Conservation (phyloP, 2,113 vertebrate species). For the Pycnonotus jocosus region DNA sequence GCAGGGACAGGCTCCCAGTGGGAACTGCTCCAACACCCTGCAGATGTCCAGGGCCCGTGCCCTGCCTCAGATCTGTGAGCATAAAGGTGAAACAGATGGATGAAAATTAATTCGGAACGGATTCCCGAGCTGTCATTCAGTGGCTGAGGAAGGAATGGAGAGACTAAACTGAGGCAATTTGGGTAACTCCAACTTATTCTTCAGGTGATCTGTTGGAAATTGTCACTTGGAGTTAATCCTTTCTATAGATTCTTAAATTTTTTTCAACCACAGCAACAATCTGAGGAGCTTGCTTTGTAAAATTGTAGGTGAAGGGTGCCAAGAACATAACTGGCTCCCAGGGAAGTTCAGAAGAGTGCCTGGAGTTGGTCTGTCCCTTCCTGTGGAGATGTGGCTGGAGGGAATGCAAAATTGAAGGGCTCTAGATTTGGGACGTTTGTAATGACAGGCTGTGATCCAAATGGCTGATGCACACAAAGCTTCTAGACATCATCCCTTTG, state of each 20-base stretch:
- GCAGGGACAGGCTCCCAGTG: background rate
- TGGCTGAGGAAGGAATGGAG: background rate
- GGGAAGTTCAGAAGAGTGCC: background rate
- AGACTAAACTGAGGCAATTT: background rate
- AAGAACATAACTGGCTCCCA: background rate
- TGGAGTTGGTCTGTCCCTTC: background rate
- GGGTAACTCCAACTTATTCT: background rate
- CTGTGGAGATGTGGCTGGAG: background rate
- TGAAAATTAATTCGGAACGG: background rate
- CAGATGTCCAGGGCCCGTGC: background rate
- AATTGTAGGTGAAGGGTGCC: background rate
- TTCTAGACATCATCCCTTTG: background rate
- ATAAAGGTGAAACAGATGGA: background rate
- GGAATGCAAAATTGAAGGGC: background rate
- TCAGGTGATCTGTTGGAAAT: background rate
- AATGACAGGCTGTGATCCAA: background rate
- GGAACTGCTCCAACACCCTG: background rate
- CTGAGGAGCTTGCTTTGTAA: background rate
- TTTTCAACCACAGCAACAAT: background rate
- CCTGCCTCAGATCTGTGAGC: background rate
- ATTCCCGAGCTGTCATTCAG: background rate
- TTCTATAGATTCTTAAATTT: background rate
- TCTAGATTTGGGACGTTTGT: background rate
- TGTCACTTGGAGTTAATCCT: background rate
- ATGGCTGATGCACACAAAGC: background rate